These are phyloP conservation scores for Agrochola litura DNA, from an alignment of 2,888 invertebrate species.

Conservation along the genomic window DNA sequence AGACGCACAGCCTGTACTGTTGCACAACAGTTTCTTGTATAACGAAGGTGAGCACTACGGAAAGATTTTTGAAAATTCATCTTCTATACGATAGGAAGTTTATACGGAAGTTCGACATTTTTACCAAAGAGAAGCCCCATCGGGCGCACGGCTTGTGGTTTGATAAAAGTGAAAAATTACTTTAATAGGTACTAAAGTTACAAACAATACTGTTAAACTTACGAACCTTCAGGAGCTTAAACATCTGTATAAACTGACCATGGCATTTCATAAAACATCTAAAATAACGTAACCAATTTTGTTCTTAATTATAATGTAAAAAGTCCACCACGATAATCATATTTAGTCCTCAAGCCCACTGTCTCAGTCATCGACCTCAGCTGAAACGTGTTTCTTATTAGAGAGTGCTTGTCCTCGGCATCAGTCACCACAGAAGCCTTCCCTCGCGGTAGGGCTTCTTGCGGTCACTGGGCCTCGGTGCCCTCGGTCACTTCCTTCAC, in stretches of 20 bases:
- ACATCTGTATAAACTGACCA: neutral
- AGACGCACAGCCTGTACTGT: no score
- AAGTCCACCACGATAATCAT: conserved; percentile 34
- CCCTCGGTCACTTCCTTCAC: conserved; percentile 81
- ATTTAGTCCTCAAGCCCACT: conserved; percentile 21
- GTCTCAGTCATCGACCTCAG: conserved; percentile 64
- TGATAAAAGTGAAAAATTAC: neutral
- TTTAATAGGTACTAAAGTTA: neutral
- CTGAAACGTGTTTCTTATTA: conserved; percentile 67
- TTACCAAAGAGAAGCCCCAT: no score
- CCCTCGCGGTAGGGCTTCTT: conserved; percentile 82
- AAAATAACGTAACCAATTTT: neutral
- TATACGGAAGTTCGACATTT: no score
- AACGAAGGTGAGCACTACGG: no score
- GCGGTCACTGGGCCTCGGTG: conserved; percentile 80
- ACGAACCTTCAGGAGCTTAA: no score
- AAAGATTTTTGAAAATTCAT: no score
- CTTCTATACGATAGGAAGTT: no score
- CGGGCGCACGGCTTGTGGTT: no score
- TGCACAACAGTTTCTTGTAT: no score
- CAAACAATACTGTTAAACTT: neutral
- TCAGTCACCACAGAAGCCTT: conserved; percentile 72
- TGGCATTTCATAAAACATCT: neutral
- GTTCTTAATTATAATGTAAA: conserved; percentile 11
- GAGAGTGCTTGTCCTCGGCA: conserved; percentile 72